Evolutionary conservation across 1,140 invertebrate genomes (phyloP).

Genomic region (Cotesia vestalis): DNA sequence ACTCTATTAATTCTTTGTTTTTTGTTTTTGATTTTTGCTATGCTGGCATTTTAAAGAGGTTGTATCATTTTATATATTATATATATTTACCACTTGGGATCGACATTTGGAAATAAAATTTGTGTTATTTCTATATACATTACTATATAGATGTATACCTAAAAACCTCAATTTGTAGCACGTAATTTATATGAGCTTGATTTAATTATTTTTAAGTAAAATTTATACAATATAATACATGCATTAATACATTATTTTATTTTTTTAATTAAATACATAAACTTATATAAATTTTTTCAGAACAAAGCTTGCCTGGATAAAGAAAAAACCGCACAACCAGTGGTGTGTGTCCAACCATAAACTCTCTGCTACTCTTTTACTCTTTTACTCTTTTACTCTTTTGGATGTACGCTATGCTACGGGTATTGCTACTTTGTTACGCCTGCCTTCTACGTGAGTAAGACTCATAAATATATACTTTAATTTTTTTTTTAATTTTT

Average conservation of each 20-base stretch:
- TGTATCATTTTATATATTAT: too few species aligned
- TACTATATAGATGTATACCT: constrained; percentile 5
- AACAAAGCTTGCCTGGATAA: constrained; percentile 41
- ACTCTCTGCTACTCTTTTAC: constrained; percentile 46
- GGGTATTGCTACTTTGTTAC: constrained; percentile 59
- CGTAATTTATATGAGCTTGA: constrained; percentile 27
- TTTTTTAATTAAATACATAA: background rate
- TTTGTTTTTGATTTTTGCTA: too few species aligned
- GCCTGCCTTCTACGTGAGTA: constrained; percentile 36
- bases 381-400: too few species aligned
- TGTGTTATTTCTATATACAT: constrained; percentile 21
- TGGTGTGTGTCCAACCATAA: constrained; percentile 60
- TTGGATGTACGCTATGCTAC: constrained; percentile 44
- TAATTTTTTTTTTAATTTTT: background rate
- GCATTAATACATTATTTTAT: background rate
- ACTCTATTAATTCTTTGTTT: background rate
- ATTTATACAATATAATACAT: too few species aligned
- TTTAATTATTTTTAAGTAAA: constrained; percentile 10
- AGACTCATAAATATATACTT: constrained; percentile 46
- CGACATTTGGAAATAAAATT: background rate
- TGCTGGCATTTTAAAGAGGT: too few species aligned
- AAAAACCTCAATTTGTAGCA: constrained; percentile 30
- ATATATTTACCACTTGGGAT: too few species aligned
- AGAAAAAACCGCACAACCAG: constrained; percentile 57
- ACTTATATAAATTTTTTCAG: constrained; percentile 8